These are phyloP conservation scores for Burhinus bistriatus DNA, from an alignment of 2,113 vertebrate species.

Conservation along the genomic window DNA sequence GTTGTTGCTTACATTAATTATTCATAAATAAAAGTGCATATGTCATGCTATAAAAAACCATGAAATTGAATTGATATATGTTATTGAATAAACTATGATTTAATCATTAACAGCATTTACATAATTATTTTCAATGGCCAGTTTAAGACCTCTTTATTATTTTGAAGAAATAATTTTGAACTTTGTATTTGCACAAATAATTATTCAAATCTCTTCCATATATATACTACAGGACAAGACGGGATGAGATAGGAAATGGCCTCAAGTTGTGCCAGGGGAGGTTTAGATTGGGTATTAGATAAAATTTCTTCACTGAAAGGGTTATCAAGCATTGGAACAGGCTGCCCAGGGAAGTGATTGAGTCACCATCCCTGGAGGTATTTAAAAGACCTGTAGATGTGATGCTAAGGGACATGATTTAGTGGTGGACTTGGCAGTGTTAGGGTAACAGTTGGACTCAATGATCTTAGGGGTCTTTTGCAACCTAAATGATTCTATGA, in stretches of 20 bases:
- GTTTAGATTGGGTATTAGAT: background rate
- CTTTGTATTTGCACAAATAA: background rate
- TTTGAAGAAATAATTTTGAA: background rate
- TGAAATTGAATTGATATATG: slow-evolving; percentile 24
- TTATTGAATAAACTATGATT: slow-evolving; percentile 26
- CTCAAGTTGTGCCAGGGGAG: background rate
- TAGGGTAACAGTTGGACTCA: accelerated
- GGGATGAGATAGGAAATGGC: background rate
- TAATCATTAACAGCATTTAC: slow-evolving; percentile 47
- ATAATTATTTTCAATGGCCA: background rate
- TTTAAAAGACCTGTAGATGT: background rate
- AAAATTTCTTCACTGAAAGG: background rate
- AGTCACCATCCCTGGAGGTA: accelerated
- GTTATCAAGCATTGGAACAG: background rate
- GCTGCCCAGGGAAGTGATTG: background rate
- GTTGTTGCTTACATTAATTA: slow-evolving; percentile 57
- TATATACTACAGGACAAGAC: background rate
- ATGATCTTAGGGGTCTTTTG: background rate
- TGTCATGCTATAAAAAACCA: background rate
- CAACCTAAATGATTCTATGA: background rate
- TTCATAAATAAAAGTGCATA: background rate
- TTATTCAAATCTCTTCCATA: background rate
- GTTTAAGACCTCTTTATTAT: background rate
- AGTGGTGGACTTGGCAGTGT: background rate
- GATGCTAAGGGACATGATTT: background rate